Base-by-base conservation (phyloP, 2,888 invertebrate genomes). In the Rhaphigaster nebulosa region DNA sequence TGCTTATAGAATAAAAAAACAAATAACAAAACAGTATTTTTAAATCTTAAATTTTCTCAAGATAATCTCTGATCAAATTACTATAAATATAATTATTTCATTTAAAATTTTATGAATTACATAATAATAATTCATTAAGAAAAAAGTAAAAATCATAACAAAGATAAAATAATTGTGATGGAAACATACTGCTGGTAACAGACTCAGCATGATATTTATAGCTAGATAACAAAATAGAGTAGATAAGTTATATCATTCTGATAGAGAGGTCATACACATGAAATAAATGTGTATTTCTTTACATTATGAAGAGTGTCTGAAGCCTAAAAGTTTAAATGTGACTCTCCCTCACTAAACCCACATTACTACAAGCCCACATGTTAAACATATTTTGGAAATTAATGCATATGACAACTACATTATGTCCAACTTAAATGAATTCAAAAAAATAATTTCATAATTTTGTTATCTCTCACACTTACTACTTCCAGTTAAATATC, bases 231-330 rank as follows among this genome's bases (percentile, higher is more conserved):
- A 87, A 52, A 87, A 87, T 45, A 87, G 50, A 45, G 29, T 23
- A 87, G 50, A 87, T 87, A 87, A 52, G 54, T 45, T 29, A 87
- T 87, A 87, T 87, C 54, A 54, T 87, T 50, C n/a, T 50, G 29
- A 87, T 52, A 50, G 50, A 87, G 29, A 45, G 87, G n/a, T 54
- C 54, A n/a, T 34, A 50, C 15, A 87, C 26, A 87, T 20, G 10
- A 23, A 6, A 26, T 29, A 87, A 87, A 45, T 45, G 10, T 52
- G n/a, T n/a, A n/a, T n/a, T n/a, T n/a, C n/a, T 29, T 87, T 84
- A 15, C 38, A 13, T 6, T 56, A 56, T 26, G 23, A 56, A 26
- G 23, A 56, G 23, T 56, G 0, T 56, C 56, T 23, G 4, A 56
- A 56, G 23, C 26, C 56, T 56, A 56, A 20, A 1, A 52, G 52